Conservation (phyloP, 2,113 vertebrate species). For the Gallinago media region DNA sequence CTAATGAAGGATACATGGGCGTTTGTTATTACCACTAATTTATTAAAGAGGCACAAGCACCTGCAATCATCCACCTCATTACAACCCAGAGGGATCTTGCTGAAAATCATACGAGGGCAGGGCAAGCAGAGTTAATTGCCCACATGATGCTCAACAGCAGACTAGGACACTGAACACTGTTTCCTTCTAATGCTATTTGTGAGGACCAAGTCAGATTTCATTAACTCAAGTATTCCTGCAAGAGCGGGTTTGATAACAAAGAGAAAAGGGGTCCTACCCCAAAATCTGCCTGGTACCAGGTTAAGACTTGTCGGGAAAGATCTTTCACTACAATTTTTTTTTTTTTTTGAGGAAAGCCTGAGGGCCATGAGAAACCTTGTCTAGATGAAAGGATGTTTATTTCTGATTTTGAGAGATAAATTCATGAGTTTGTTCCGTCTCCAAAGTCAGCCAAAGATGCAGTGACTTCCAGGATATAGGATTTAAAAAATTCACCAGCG, state of each 20-base stretch:
- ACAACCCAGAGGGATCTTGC: background rate
- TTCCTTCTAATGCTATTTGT: background rate
- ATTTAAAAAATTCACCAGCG: background rate
- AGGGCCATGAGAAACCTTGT: background rate
- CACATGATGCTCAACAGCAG: background rate
- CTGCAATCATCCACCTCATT: conserved; percentile 30
- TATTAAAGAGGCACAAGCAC: conserved; percentile 16
- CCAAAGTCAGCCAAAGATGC: background rate
- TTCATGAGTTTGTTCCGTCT: background rate
- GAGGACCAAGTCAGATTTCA: background rate
- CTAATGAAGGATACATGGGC: conserved; percentile 13
- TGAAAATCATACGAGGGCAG: background rate
- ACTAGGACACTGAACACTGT: background rate
- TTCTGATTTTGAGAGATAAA: background rate
- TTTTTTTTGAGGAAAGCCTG: background rate
- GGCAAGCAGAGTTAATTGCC: conserved; percentile 12
- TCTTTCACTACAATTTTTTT: background rate
- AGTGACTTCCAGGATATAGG: background rate
- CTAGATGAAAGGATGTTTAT: background rate
- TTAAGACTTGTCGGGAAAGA: background rate
- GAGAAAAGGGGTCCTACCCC: background rate
- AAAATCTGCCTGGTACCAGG: background rate
- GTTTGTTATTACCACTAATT: conserved; percentile 33
- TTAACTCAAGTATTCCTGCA: background rate
- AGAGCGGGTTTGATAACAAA: background rate